Conservation (phyloP, 2,888 invertebrate genomes). For the Brachyopa scutellaris region DNA sequence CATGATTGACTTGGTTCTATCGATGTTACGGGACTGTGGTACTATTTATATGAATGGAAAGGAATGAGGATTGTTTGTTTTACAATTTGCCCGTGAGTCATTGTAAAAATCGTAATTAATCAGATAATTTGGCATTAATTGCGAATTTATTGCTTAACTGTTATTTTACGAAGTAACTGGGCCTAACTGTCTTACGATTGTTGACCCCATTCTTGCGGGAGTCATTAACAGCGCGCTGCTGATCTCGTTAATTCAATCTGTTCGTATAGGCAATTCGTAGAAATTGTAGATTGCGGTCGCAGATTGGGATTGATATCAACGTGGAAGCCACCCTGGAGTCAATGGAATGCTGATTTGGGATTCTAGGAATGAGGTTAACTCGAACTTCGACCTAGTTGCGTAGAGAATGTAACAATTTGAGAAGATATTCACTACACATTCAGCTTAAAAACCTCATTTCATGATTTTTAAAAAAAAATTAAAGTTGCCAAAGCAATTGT, state of each 20-base stretch:
- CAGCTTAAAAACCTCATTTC: too few relatives aligned
- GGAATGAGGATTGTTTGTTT: background rate
- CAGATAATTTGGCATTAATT: background rate
- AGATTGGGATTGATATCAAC: background rate
- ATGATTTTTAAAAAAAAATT: too few relatives aligned
- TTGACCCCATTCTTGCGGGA: background rate
- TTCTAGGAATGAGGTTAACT: too few relatives aligned
- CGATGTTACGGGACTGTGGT: background rate
- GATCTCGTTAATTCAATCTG: background rate
- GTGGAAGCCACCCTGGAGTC: background rate
- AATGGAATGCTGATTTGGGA: background rate
- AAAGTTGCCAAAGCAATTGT: too few relatives aligned
- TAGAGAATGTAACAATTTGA: too few relatives aligned
- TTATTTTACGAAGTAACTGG: constrained; percentile 20
- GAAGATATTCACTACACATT: too few relatives aligned
- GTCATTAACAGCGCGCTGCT: too few relatives aligned
- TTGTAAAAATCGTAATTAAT: background rate
- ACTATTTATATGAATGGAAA: constrained; percentile 30
- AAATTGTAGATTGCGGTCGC: background rate
- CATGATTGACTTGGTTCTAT: constrained; percentile 34
- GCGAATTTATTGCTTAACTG: constrained; percentile 8
- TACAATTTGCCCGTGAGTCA: background rate
- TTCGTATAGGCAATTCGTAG: background rate
- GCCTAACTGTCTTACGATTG: background rate
- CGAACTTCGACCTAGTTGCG: too few relatives aligned